phyloP scores from a whole-genome alignment of 2,797 vertebrate genomes.

The Ceryle rudis region DNA sequence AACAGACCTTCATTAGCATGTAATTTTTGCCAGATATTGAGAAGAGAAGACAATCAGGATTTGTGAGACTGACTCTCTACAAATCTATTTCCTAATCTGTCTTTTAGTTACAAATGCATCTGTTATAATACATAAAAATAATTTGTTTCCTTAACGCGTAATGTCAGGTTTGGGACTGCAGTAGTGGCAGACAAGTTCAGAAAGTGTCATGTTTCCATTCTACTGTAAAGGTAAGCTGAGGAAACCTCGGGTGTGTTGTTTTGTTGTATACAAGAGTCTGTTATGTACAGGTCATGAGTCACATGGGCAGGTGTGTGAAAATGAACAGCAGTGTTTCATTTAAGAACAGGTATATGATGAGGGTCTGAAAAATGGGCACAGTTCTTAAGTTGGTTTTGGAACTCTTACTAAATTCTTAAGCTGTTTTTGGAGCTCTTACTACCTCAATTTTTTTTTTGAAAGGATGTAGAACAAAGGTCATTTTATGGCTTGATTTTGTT shows the following conservation, averaged over 20 bases:
- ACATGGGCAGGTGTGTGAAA: background rate
- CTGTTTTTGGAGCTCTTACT: background rate
- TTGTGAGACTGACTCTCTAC: background rate
- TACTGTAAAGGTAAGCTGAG: constrained; percentile 88
- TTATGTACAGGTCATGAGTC: background rate
- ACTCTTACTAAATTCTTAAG: background rate
- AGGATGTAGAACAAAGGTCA: background rate
- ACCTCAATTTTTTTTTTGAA: background rate
- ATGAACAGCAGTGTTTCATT: background rate
- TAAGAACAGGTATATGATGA: background rate
- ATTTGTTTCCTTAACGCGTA: constrained; percentile 74
- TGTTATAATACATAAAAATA: background rate
- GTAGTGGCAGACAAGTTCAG: constrained; percentile 85
- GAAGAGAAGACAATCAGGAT: background rate
- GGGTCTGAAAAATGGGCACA: background rate
- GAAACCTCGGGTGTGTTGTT: background rate
- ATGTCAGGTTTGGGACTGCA: constrained; percentile 90
- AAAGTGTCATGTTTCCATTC: constrained; percentile 91
- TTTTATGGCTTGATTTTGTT: background rate
- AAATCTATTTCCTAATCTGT: background rate
- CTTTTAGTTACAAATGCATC: background rate
- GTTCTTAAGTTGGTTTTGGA: background rate
- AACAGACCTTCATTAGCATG: background rate
- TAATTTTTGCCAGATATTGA: background rate
- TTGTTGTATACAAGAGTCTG: background rate